Conservation (phyloP, 1,140 invertebrate genomes). For the Myzus persicae region DNA sequence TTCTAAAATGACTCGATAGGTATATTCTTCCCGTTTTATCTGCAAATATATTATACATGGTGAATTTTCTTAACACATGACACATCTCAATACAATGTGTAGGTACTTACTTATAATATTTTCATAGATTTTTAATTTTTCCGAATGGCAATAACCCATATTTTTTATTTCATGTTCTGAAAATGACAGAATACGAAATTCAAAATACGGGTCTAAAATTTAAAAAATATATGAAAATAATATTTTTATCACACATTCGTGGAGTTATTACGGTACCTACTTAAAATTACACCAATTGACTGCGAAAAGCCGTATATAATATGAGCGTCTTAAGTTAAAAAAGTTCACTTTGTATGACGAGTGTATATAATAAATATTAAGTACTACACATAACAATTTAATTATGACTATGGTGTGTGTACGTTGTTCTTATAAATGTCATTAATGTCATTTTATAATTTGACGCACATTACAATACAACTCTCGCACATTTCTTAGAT, state of each 20-base stretch:
- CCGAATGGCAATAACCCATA: not conserved
- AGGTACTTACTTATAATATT: not conserved
- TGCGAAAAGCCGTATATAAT: not conserved
- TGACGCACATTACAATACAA: not conserved
- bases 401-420: not conserved
- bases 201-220: not conserved
- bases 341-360: not conserved
- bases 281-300: not conserved
- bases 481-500: not conserved
- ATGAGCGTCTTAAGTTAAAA: not conserved
- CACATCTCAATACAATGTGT: not conserved
- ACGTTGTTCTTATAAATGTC: not conserved
- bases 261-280: no score
- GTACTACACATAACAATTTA: not conserved
- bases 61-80: not conserved
- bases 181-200: not conserved
- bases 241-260: not conserved
- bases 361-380: not conserved
- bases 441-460: not conserved
- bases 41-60: not conserved
- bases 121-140: not conserved
- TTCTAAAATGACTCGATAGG: not conserved
- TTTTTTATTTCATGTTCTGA: not conserved
- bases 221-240: not conserved
- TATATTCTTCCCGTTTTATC: not conserved